Base-by-base conservation (phyloP, 2,888 invertebrate species). In the Megamerina dolium region DNA sequence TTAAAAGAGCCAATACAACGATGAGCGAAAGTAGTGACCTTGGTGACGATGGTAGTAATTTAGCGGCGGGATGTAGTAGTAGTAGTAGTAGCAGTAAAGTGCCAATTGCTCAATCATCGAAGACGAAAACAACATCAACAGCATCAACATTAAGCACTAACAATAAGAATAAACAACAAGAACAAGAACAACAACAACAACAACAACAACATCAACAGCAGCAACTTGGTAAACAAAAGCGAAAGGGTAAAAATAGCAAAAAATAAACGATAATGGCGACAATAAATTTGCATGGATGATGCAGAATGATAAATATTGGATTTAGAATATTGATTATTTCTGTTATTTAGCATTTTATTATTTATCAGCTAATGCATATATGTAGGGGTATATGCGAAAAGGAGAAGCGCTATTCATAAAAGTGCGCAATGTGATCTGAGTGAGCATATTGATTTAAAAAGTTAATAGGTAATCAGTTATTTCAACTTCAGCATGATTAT, bases 191-290 rank as follows among this genome's bases (percentile, higher is more conserved):
- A 42, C 48, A 48, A 47, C 49, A 60, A 55, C 46, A 57, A 59
- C 34, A 50, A 23, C 41, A 46, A 16, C 37, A 48, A 10, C 20
- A 48, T 41, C 50, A n/a, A n/a, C n/a, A 60, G n/a, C 27, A 48
- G 44, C 50, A 61, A 60, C 49, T 19, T n/a, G 48, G 44, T 49
- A 62, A 62, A 48, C 60, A 59, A 51, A 62, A 62, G 51, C 59
- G 62, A 41, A 62, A 60, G 41, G 56, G 58, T 38, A 61, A 60
- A 54, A 50, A 42, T 48, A 43, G 41, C 41, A 63, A 63, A 51
- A 62, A 62, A 46, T 59, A 60, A 43, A 47, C 37, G 40, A 20
- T 39, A 33, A 29, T 32, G 16, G 9, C 16, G 30, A 43, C 20
- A n/a, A n/a, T 32, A 17, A 30, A 41, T 8, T 29, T 34, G 10